phyloP scores from a whole-genome alignment of 2,888 invertebrate species.

The Athalia circularis region DNA sequence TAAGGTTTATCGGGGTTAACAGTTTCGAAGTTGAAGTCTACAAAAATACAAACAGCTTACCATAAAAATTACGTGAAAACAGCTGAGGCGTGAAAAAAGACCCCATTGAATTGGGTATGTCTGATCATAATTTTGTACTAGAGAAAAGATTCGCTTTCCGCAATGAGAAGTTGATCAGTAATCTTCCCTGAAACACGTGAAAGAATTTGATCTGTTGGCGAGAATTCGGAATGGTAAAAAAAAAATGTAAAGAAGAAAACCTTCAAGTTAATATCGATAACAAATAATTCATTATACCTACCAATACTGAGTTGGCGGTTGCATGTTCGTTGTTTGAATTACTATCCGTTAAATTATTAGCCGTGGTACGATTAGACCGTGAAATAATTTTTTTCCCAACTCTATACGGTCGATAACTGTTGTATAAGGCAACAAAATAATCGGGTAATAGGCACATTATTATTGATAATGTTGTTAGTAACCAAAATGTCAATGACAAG shows the following conservation, averaged over 20 bases:
- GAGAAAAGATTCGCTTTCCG: conserved; percentile 8
- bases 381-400: conserved; percentile 41
- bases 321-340: not conserved
- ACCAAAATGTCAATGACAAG: conserved; percentile 78
- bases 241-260: no score
- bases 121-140: not conserved
- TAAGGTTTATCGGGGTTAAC: no score
- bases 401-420: conserved; percentile 56
- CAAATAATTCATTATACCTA: no score
- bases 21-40: no score
- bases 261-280: no score
- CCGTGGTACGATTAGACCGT: not conserved
- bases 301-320: not conserved
- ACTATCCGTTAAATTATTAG: not conserved
- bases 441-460: conserved; percentile 78
- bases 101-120: not conserved
- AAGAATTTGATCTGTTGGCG: not conserved
- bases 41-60: no score
- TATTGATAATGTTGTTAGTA: conserved; percentile 76
- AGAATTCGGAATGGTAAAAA: no score
- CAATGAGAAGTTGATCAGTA: not conserved
- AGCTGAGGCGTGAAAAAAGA: no score
- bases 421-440: conserved; percentile 64
- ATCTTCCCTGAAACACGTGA: conserved; percentile 19
- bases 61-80: no score